phyloP scores from a whole-genome alignment of 2,797 vertebrate genomes.

The Salmo trutta region DNA sequence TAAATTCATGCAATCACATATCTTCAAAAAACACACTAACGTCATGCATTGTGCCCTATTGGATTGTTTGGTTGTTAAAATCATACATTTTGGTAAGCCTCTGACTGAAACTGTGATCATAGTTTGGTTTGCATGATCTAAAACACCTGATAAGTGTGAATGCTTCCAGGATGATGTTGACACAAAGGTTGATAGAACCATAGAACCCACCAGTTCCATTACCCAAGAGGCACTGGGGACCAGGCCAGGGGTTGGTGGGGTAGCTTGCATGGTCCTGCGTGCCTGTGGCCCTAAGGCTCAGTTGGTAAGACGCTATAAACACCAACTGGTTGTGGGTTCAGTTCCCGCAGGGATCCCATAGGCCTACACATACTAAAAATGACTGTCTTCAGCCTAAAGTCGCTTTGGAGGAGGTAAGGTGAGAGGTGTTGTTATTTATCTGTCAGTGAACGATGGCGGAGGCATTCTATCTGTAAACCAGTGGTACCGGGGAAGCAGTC shows the following conservation, averaged over 20 bases:
- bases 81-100: background rate
- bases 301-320: background rate
- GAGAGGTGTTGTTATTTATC: background rate
- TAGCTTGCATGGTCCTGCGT: background rate
- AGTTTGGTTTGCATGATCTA: background rate
- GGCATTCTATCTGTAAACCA: no score
- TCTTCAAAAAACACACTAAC: constrained; percentile 51
- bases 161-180: background rate
- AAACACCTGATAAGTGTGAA: background rate
- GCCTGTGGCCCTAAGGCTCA: no score
- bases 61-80: background rate
- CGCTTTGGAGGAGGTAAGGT: background rate
- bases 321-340: background rate
- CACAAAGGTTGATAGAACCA: background rate
- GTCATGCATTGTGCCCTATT: background rate
- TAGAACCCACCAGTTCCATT: background rate
- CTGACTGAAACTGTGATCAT: background rate
- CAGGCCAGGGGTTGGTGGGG: background rate
- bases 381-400: no score
- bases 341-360: no score
- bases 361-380: no score
- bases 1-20: constrained; percentile 12
- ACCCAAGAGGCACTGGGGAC: background rate
- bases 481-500: background rate
- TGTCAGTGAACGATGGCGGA: background rate